Percentiles rank a stretch among this genome's conserved stretches.
Conservation (phyloP, 2,888 invertebrate genomes). For the Apantesis nais region DNA sequence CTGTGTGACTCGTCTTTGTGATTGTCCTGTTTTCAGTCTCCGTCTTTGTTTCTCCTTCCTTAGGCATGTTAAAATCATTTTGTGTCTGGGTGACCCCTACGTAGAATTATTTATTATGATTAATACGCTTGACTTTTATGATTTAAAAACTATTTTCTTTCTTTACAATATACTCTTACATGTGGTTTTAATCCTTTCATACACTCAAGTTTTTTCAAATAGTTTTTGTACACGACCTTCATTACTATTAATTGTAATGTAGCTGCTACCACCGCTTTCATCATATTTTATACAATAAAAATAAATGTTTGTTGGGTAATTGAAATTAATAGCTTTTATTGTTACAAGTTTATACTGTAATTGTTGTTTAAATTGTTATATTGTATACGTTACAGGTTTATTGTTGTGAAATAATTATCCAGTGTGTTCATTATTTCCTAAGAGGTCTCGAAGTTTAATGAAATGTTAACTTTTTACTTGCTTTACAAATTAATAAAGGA, state of each 20-base stretch:
- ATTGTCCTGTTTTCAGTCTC: slow-evolving; percentile 44
- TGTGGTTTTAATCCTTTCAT: slow-evolving; percentile 31
- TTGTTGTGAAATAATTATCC: slow-evolving; percentile 26
- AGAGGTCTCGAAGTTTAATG: slow-evolving; percentile 1
- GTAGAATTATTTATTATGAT: slow-evolving; percentile 50
- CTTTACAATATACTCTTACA: slow-evolving; percentile 26
- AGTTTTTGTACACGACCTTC: slow-evolving; percentile 34
- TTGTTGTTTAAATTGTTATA: slow-evolving; percentile 42
- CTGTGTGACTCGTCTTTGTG: slow-evolving; percentile 55
- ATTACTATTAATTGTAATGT: slow-evolving; percentile 31
- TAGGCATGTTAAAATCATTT: slow-evolving; percentile 65
- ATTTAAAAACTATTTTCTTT: slow-evolving; percentile 38
- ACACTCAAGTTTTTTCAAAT: slow-evolving; percentile 31
- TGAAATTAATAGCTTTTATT: slow-evolving; percentile 37
- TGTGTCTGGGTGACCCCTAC: slow-evolving; percentile 60
- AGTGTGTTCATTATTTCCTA: slow-evolving; percentile 25
- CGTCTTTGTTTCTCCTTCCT: slow-evolving; percentile 60
- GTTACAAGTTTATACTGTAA: slow-evolving; percentile 32
- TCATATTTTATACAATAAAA: slow-evolving; percentile 34
- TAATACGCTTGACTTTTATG: slow-evolving; percentile 49
- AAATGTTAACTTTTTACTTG: neutral
- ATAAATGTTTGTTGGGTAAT: slow-evolving; percentile 41
- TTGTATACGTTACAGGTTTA: slow-evolving; percentile 43
- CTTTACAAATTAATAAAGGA: neutral
- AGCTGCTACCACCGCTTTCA: slow-evolving; percentile 53